Conservation (phyloP, 2,797 vertebrate genomes). For the Ispidina lecontei region DNA sequence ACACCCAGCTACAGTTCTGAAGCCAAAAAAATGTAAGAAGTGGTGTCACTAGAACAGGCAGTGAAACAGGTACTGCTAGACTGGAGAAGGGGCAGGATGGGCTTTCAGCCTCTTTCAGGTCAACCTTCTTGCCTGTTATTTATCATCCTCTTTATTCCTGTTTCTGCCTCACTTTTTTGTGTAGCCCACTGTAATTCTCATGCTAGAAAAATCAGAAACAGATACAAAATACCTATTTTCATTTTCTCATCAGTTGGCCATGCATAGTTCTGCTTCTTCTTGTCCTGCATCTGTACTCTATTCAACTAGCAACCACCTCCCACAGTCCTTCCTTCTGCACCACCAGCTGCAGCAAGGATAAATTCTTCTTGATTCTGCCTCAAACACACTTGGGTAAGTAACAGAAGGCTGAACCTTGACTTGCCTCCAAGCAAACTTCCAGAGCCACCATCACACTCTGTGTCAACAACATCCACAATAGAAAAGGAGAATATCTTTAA, state of each 20-base stretch:
- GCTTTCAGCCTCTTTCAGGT: background rate
- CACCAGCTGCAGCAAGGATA: background rate
- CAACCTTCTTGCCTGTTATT: background rate
- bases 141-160: background rate
- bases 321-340: background rate
- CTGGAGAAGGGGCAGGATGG: background rate
- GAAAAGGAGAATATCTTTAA: background rate
- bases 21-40: background rate
- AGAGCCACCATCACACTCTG: background rate
- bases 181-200: background rate
- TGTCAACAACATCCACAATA: background rate
- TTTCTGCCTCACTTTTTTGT: background rate
- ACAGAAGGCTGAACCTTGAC: background rate
- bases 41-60: background rate
- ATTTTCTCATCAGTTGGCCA: background rate
- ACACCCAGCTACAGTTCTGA: background rate
- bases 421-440: background rate
- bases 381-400: background rate
- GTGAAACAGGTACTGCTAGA: background rate
- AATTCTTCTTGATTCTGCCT: background rate
- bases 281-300: background rate
- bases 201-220: background rate
- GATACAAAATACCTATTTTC: background rate
- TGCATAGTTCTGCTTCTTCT: background rate
- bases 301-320: background rate